Evolutionary conservation across 1,140 invertebrate genomes (phyloP).

Genomic region (Polypedilum vanderplanki): DNA sequence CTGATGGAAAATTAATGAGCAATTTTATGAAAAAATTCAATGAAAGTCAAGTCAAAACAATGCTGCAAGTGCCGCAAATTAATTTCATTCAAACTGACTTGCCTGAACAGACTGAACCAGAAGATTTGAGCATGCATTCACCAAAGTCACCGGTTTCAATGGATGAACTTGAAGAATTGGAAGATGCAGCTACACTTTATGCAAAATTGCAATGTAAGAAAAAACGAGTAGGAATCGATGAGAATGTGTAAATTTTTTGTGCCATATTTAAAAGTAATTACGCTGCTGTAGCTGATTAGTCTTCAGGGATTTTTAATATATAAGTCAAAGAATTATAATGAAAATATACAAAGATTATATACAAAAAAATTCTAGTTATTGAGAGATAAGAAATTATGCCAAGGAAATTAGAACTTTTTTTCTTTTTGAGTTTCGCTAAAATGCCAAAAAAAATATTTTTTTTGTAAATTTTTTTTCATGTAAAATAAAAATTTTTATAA

Average conservation of each 20-base stretch:
- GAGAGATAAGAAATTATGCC: no score
- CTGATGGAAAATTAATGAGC: not conserved
- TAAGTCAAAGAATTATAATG: no score
- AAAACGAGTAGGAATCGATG: not conserved
- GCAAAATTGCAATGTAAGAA: conserved; percentile 10
- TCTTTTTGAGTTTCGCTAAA: no score
- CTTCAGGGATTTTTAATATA: no score
- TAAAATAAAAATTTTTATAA: no score
- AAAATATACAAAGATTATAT: no score
- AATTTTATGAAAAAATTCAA: conserved; percentile 1
- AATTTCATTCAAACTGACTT: conserved; percentile 39
- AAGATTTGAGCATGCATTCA: conserved; percentile 65
- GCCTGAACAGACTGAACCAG: conserved; percentile 79
- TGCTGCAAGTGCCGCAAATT: not conserved
- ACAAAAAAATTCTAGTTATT: no score
- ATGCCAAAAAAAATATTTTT: no score
- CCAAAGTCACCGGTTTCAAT: conserved; percentile 38
- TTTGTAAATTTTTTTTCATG: no score
- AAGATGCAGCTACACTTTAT: conserved; percentile 41
- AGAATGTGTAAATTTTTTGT: not conserved
- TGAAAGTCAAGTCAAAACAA: not conserved
- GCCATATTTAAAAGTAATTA: not conserved
- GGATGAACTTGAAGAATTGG: conserved; percentile 42
- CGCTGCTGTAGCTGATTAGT: no score
- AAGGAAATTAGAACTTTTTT: no score